A percentile compares a stretch with the other conserved stretches of the same genome.
These are phyloP conservation scores for Cygnus buccinator DNA, from an alignment of 2,113 vertebrate genomes.

Conservation along the genomic window DNA sequence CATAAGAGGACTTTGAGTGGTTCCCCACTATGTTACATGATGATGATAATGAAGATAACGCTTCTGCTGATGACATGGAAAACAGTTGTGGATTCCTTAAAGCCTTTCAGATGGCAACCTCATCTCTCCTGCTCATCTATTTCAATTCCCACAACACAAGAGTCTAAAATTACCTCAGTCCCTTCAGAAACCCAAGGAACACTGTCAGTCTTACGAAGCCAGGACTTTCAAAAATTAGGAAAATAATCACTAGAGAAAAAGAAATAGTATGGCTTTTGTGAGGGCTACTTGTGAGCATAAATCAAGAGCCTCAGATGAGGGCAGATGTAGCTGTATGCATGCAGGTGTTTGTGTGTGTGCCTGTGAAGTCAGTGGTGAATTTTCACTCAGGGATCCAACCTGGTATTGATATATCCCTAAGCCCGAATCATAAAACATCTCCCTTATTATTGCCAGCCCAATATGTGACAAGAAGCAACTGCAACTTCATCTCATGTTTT, in stretches of 20 bases:
- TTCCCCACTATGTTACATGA: neutral
- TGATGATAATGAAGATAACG: neutral
- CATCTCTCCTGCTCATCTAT: neutral
- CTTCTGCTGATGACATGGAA: neutral
- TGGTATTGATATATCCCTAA: neutral
- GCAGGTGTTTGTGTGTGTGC: accelerated
- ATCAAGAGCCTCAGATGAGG: neutral
- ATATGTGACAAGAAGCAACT: neutral
- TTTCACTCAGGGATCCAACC: neutral
- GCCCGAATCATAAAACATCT: neutral
- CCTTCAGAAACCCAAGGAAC: neutral
- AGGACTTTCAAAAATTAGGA: neutral
- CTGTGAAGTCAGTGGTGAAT: neutral
- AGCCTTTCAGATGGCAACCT: neutral
- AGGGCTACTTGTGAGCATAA: neutral
- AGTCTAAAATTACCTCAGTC: neutral
- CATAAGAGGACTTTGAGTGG: neutral
- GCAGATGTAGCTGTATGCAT: neutral
- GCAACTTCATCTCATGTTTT: neutral
- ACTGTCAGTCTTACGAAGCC: neutral
- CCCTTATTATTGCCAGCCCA: neutral
- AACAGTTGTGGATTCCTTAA: neutral
- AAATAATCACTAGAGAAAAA: neutral
- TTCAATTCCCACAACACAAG: neutral
- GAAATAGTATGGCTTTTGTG: neutral